Evolutionary conservation across 2,888 invertebrate genomes (phyloP).

Genomic region (Campoplex nolae): DNA sequence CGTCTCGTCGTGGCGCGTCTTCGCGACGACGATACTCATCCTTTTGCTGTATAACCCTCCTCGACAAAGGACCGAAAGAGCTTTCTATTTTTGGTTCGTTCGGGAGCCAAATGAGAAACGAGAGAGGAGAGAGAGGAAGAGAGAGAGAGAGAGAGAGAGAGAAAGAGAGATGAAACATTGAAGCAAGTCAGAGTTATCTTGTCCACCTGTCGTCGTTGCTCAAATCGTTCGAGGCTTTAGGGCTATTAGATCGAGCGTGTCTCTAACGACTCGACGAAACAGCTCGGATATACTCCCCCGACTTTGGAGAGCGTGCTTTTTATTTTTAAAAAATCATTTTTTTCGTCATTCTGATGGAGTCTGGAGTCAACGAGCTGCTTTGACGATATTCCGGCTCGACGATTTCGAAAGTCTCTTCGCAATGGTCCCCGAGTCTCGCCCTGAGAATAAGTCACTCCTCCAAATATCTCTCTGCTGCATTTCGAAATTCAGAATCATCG

Average conservation of each 20-base stretch:
- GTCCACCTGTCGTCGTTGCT: conserved; percentile 81
- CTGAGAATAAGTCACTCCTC: conserved; percentile 11
- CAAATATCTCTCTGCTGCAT: conserved; percentile 16
- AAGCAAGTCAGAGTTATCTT: conserved; percentile 45
- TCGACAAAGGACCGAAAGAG: conserved; percentile 55
- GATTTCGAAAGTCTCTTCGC: conserved; percentile 15
- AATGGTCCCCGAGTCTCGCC: neutral
- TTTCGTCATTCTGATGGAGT: neutral
- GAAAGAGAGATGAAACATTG: conserved; percentile 2
- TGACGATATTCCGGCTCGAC: neutral
- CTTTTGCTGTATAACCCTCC: conserved; percentile 53
- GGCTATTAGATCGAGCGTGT: conserved; percentile 41
- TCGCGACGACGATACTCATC: conserved; percentile 55
- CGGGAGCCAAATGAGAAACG: conserved; percentile 39
- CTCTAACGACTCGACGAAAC: conserved; percentile 21
- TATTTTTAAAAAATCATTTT: neutral
- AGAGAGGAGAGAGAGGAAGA: conserved; percentile 19
- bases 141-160: neutral
- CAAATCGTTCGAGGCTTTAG: conserved; percentile 51
- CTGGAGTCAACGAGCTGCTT: conserved; percentile 6
- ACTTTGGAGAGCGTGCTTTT: neutral
- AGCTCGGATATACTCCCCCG: conserved; percentile 4
- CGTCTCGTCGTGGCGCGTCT: conserved; percentile 42
- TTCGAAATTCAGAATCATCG: conserved; percentile 30
- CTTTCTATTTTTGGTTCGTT: conserved; percentile 65